A percentile compares a stretch with the other conserved stretches of the same genome.
Conservation (phyloP, 2,797 vertebrate species). For the Momotus momota region DNA sequence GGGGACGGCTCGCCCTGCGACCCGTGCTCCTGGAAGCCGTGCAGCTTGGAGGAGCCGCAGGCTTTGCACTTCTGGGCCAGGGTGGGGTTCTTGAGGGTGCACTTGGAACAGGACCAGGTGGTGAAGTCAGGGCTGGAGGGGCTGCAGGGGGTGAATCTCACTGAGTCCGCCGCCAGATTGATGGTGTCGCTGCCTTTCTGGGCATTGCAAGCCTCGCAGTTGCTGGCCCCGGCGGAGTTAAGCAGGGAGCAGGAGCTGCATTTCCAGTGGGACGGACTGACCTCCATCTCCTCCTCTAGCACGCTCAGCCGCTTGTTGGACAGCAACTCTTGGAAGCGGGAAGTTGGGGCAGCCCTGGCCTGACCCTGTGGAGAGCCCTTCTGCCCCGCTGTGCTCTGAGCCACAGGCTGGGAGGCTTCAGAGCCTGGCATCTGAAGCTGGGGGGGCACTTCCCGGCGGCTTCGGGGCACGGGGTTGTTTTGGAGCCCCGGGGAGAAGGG, state of each 20-base stretch:
- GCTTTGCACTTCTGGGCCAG: constrained; percentile 87
- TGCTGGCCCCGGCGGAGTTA: constrained; percentile 68
- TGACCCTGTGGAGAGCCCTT: constrained; percentile 81
- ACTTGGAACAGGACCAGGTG: constrained; percentile 95
- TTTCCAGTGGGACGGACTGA: constrained; percentile 81
- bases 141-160: constrained; percentile 92
- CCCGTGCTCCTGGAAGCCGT: constrained; percentile 90
- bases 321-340: constrained; percentile 85
- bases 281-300: constrained; percentile 87
- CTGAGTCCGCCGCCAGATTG: constrained; percentile 88
- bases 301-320: constrained; percentile 89
- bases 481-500: constrained; percentile 90
- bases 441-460: constrained; percentile 91
- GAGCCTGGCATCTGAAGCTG: constrained; percentile 81
- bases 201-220: constrained; percentile 83
- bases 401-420: constrained; percentile 72
- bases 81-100: constrained; percentile 92
- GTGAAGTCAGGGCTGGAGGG: constrained; percentile 96
- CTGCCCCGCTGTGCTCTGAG: constrained; percentile 59
- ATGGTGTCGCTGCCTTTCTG: constrained; percentile 85
- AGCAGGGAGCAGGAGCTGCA: constrained; percentile 85
- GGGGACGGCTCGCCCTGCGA: constrained; percentile 6
- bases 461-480: constrained; percentile 96
- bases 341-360: constrained; percentile 59
- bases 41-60: constrained; percentile 93